A percentile compares a stretch with the other conserved stretches of the same genome.
phyloP scores from a whole-genome alignment of 2,888 invertebrate species.

The Cerceris ruficornis region DNA sequence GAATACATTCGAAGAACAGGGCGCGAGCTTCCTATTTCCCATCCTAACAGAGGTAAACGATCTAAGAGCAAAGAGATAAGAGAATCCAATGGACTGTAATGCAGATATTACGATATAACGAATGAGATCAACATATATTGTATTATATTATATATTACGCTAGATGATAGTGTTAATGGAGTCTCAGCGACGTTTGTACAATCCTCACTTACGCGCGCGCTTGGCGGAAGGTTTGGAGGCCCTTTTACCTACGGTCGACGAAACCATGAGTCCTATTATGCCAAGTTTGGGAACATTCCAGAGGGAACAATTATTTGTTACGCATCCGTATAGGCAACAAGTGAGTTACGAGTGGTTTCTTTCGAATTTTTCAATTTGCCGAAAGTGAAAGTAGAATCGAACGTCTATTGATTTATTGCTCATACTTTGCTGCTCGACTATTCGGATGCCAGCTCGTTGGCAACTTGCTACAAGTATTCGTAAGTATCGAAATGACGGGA shows the following conservation, averaged over 20 bases:
- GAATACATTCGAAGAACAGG: conserved; percentile 86
- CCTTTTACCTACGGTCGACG: conserved; percentile 89
- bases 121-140: neutral
- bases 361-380: no score
- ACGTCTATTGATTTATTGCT: no score
- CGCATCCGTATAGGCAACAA: conserved; percentile 88
- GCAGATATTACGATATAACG: neutral
- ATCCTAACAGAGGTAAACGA: conserved; percentile 86
- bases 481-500: conserved; percentile 98
- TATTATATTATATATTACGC: neutral
- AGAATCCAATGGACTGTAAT: neutral
- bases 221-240: conserved; percentile 95
- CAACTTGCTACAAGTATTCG: conserved; percentile 94
- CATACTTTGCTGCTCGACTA: no score
- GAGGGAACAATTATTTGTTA: conserved; percentile 89
- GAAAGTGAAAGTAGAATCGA: no score
- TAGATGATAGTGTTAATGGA: conserved; percentile 94
- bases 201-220: conserved; percentile 95
- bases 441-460: conserved; percentile 86
- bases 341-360: conserved; percentile 77
- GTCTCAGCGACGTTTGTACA: conserved; percentile 89
- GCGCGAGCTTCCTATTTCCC: conserved; percentile 86
- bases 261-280: conserved; percentile 80
- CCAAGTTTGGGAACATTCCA: conserved; percentile 83
- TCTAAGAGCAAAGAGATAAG: neutral